Evolutionary conservation across 2,797 vertebrate genomes (phyloP).

Genomic region (Poecilia velifera): DNA sequence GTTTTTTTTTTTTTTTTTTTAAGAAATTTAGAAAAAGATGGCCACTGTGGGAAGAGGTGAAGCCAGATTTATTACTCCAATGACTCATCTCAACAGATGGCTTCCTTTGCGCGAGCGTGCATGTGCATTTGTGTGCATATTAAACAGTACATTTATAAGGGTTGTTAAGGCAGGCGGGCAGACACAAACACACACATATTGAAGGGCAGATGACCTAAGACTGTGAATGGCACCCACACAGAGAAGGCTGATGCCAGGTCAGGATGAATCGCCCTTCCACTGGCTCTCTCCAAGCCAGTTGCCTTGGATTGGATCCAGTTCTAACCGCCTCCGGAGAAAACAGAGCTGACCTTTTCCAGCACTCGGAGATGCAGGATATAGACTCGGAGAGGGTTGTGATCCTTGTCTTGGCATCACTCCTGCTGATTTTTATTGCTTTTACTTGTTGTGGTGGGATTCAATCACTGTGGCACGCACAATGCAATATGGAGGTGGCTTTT

Average conservation of each 20-base stretch:
- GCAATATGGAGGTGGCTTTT: slow-evolving; percentile 18
- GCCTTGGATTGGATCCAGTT: slow-evolving; percentile 62
- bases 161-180: slow-evolving; percentile 16
- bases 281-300: slow-evolving; percentile 57
- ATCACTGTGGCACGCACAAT: slow-evolving; percentile 20
- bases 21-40: slow-evolving; percentile 35
- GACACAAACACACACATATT: slow-evolving; percentile 19
- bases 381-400: slow-evolving; percentile 63
- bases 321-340: slow-evolving; percentile 55
- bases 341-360: slow-evolving; percentile 69
- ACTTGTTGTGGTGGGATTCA: slow-evolving; percentile 36
- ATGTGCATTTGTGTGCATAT: slow-evolving; percentile 50
- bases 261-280: slow-evolving; percentile 41
- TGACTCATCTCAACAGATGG: slow-evolving; percentile 64
- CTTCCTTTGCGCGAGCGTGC: slow-evolving; percentile 41
- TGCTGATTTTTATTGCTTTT: slow-evolving; percentile 59
- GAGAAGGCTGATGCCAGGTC: slow-evolving; percentile 48
- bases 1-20: not conserved
- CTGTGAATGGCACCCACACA: slow-evolving; percentile 45
- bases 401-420: slow-evolving; percentile 53
- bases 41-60: slow-evolving; percentile 36
- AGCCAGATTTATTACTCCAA: slow-evolving; percentile 46
- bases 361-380: slow-evolving; percentile 53
- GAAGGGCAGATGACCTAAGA: slow-evolving; percentile 45
- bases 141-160: slow-evolving; percentile 34